Base-by-base conservation (phyloP, 2,797 vertebrate genomes). In the Choloepus didactylus region DNA sequence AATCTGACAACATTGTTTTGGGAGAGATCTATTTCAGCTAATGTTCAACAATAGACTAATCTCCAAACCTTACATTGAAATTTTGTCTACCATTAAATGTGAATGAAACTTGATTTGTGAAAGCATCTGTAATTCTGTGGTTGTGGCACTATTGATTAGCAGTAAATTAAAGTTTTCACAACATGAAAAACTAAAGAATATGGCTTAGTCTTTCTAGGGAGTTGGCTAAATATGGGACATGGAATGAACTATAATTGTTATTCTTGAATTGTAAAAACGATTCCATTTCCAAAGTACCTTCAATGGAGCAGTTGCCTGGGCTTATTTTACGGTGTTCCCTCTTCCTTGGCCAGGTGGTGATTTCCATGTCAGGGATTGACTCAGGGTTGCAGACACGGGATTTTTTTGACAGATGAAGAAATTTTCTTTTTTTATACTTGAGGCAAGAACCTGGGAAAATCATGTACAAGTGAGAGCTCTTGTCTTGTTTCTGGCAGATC, bases 371-470 rank as follows among this genome's bases (percentile, higher is more conserved):
- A 27, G 72, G 49, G 44, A 81, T 9, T 64, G 23, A 19, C 27
- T 72, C 35, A 46, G 5, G 6, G 44, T 46, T n/a, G 8, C 27
- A 41, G 69, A 8, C 15, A 1, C 19, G 0, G 0, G 31, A 23
- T 85, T 67, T 67, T 80, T 83, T 67, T 35, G 44, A 69, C 7
- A 2, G 41, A 29, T 19, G 64, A 59, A 5, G 19, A 23, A 14
- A 19, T 49, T 73, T 67, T 16, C 29, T 76, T 85, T 27, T 87
- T 38, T 16, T 21, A 15, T 67, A 60, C 41, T 23, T n/a, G 67
- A 70, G 15, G 23, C 46, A 70, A 49, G 69, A 89, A 18, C 46
- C 79, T 59, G 35, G 51, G 60, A 70, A 66, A 69, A 2, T 44
- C 56, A 21, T 59, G 38, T 16, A 64, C 0, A 73, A 80, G 15